These are phyloP conservation scores for Lepus townsendii DNA, from an alignment of 2,797 vertebrate genomes.

Conservation along the genomic window DNA sequence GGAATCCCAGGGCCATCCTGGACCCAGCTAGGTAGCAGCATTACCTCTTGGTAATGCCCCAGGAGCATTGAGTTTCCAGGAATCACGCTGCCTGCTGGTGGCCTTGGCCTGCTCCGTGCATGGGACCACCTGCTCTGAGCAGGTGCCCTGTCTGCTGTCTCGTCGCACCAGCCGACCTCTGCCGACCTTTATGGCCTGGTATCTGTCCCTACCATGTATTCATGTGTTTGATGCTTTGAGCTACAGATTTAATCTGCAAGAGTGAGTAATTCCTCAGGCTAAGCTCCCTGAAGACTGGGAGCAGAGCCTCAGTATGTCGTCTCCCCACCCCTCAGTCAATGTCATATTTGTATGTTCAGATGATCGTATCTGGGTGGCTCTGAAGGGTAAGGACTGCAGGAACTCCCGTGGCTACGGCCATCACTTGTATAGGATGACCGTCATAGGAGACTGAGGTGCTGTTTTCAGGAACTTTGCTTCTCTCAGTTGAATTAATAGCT, in stretches of 20 bases:
- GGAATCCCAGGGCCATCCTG: not conserved
- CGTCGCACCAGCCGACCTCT: not conserved
- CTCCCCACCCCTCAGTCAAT: not conserved
- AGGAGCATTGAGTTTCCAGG: not conserved
- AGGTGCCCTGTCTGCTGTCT: not conserved
- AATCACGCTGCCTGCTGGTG: not conserved
- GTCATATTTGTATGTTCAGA: not conserved
- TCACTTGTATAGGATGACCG: not conserved
- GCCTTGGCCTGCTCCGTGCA: not conserved
- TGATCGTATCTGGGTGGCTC: not conserved
- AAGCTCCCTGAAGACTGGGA: not conserved
- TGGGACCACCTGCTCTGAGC: slow-evolving; percentile 59
- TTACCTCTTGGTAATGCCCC: not conserved
- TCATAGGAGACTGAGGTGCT: not conserved
- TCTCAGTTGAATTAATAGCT: not conserved
- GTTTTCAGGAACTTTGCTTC: not conserved
- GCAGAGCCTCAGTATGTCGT: not conserved
- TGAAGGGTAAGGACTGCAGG: not conserved
- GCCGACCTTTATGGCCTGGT: not conserved
- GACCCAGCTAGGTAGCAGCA: not conserved
- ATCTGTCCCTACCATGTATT: not conserved
- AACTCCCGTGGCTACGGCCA: not conserved
- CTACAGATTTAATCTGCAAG: not conserved
- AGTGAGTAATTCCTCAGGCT: slow-evolving; percentile 47
- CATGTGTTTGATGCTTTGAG: not conserved